phyloP scores from a whole-genome alignment of 92 coral and sea anemone genomes.

The Palythoa grandiflora region DNA sequence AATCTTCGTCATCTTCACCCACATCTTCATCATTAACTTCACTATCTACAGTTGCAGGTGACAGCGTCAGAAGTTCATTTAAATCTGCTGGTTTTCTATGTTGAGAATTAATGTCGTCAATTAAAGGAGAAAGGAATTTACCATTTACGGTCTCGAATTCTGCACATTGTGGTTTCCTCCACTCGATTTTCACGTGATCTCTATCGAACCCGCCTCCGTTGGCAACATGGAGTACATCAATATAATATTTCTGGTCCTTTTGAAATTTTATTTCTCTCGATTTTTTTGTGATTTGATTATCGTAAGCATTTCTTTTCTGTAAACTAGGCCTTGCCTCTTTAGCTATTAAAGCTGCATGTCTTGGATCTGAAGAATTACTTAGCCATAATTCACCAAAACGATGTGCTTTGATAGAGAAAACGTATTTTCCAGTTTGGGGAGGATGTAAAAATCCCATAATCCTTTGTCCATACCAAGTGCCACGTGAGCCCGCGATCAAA shows the following conservation, averaged over 20 bases:
- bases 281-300: neutral
- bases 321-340: conserved; percentile 54
- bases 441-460: conserved; percentile 80
- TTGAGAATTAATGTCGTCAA: conserved; percentile 47
- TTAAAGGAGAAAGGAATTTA: conserved; percentile 64
- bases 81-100: neutral
- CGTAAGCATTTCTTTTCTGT: neutral
- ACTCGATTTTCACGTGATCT: conserved; percentile 72
- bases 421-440: conserved; percentile 65
- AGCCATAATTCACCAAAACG: conserved; percentile 83
- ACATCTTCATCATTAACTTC: conserved; percentile 48
- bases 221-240: conserved; percentile 77
- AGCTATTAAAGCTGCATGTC: conserved; percentile 61
- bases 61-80: neutral
- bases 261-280: conserved; percentile 56
- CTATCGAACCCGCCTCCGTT: conserved; percentile 67
- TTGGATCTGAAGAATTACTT: conserved; percentile 56
- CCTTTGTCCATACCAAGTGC: conserved; percentile 83
- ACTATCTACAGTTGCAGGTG: conserved; percentile 35
- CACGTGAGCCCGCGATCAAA: conserved; percentile 63
- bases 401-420: conserved; percentile 63
- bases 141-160: conserved; percentile 41
- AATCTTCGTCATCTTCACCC: conserved; percentile 68
- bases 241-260: conserved; percentile 56
- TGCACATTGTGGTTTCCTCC: conserved; percentile 72